Evolutionary conservation across 2,113 vertebrate species (phyloP).

Genomic region (Vireo altiloquus): DNA sequence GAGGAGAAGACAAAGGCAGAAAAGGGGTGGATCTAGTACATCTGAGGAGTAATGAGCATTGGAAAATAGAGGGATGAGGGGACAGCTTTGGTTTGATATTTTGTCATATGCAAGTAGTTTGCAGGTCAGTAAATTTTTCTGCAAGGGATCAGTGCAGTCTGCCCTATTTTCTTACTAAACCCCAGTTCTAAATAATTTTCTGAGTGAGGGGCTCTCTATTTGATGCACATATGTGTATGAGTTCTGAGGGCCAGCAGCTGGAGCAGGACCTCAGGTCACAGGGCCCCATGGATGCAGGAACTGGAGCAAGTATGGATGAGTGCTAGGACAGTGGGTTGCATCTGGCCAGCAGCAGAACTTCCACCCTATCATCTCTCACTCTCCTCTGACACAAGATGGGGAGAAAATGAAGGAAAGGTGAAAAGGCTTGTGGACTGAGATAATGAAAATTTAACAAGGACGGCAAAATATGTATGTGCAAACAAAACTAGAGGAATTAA

Average conservation of each 20-base stretch:
- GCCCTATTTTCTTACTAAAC: neutral
- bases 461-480: neutral
- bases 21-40: neutral
- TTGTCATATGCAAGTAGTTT: neutral
- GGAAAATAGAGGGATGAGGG: neutral
- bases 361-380: neutral
- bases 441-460: neutral
- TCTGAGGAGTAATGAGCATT: neutral
- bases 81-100: neutral
- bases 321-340: neutral
- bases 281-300: accelerated
- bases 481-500: neutral
- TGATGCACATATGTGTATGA: neutral
- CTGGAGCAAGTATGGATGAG: neutral
- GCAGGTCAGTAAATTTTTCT: neutral
- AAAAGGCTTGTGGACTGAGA: neutral
- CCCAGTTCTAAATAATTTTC: neutral
- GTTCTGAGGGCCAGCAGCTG: neutral
- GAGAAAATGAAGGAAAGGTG: neutral
- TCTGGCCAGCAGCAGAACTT: neutral
- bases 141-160: neutral
- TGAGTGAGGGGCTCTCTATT: neutral
- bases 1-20: neutral
- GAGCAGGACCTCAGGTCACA: neutral
- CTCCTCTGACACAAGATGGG: neutral